Conservation (phyloP, 2,797 vertebrate species). For the Premnoplex brunnescens region DNA sequence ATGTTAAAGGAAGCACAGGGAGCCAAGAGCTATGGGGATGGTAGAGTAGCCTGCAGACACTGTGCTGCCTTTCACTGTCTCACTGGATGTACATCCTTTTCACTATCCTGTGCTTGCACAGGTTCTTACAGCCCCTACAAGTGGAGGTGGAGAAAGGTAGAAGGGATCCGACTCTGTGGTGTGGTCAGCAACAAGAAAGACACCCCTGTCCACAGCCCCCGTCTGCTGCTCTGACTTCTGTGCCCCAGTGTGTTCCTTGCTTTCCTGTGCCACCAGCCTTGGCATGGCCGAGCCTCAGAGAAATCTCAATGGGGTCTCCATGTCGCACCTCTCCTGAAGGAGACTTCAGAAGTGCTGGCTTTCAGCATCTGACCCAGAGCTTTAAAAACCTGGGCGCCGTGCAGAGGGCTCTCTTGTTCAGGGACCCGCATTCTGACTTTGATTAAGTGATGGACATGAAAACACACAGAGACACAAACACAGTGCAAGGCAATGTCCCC, state of each 20-base stretch:
- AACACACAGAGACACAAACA: conserved; percentile 51
- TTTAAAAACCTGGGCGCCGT: neutral
- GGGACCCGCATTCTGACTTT: conserved; percentile 56
- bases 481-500: conserved; percentile 54
- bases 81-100: neutral
- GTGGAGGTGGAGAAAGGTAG: neutral
- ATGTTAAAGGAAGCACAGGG: neutral
- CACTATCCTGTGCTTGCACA: fast-evolving
- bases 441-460: conserved; percentile 69
- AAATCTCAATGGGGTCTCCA: neutral
- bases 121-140: neutral
- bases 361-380: conserved; percentile 24
- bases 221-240: neutral
- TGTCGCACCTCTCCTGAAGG: neutral
- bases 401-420: conserved; percentile 37
- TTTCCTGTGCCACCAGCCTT: neutral
- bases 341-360: neutral
- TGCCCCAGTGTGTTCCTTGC: fast-evolving
- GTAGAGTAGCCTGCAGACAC: neutral
- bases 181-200: neutral
- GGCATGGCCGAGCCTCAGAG: neutral
- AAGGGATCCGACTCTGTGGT: neutral
- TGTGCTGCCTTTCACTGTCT: neutral
- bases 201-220: neutral
- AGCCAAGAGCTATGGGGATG: fast-evolving